These are phyloP conservation scores for Pollenia griseotomentosa DNA, from an alignment of 2,888 invertebrate species.

Conservation along the genomic window DNA sequence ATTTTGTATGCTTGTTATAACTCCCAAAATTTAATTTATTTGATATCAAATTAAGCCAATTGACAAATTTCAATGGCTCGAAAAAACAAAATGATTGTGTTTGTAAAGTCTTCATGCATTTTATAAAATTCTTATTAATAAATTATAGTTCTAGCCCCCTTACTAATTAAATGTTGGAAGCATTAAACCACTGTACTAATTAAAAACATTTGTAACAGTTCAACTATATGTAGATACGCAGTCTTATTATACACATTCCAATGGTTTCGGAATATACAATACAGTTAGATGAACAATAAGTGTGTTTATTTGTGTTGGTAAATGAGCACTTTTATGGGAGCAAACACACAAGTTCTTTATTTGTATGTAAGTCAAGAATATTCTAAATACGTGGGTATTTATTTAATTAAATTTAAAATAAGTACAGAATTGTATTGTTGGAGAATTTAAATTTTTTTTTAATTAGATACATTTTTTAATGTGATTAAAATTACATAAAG, in stretches of 20 bases:
- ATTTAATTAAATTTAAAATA: background rate
- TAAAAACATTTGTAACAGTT: constrained; percentile 65
- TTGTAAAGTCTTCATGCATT: background rate
- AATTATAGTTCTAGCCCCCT: background rate
- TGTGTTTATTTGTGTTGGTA: constrained; percentile 12
- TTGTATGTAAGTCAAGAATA: constrained; percentile 16
- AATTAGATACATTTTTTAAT: too few relatives aligned
- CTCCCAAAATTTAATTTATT: too few relatives aligned
- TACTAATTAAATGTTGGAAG: constrained; percentile 36
- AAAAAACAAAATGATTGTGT: background rate
- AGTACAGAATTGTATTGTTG: too few relatives aligned
- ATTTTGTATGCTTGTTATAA: background rate
- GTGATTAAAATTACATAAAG: too few relatives aligned
- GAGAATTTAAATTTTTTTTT: too few relatives aligned
- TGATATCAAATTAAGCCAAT: too few relatives aligned
- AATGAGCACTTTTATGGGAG: background rate
- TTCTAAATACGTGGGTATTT: background rate
- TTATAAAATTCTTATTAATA: constrained; percentile 12
- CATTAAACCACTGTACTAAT: constrained; percentile 57
- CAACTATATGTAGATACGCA: background rate
- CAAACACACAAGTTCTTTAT: background rate
- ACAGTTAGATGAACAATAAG: constrained; percentile 30
- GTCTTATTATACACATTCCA: background rate
- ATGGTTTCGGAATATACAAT: background rate
- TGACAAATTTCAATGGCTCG: background rate